Percentiles rank a stretch among this genome's conserved stretches.
Conservation (phyloP, 2,113 vertebrate genomes). For the Sialia sialis region DNA sequence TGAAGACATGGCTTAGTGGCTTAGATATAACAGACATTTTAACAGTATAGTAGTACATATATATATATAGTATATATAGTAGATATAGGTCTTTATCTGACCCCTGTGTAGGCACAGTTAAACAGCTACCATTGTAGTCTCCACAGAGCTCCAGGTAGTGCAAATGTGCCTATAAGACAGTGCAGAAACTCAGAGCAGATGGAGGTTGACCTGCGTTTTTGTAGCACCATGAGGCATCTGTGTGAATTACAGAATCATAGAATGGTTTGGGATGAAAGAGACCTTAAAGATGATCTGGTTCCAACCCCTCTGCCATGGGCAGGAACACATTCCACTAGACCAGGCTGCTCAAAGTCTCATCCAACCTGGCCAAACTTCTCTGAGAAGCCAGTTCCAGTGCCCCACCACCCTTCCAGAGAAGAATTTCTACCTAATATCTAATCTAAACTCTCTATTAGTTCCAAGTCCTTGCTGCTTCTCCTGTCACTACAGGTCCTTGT, state of each 20-base stretch:
- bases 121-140: background rate
- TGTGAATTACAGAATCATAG: background rate
- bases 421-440: background rate
- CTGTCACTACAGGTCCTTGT: background rate
- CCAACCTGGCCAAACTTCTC: background rate
- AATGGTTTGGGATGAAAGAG: background rate
- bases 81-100: background rate
- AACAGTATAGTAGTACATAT: too few species aligned
- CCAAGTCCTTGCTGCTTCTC: background rate
- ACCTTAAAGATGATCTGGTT: background rate
- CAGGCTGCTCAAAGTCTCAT: background rate
- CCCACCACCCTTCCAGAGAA: background rate
- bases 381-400: background rate
- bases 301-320: background rate
- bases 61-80: too few species aligned
- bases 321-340: background rate
- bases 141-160: background rate
- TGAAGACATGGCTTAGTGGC: background rate
- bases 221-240: background rate
- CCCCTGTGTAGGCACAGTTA: background rate
- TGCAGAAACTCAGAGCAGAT: background rate
- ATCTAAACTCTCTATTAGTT: background rate
- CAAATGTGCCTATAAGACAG: background rate
- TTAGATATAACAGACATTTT: background rate
- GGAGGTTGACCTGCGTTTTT: background rate